phyloP scores from a whole-genome alignment of 1,140 invertebrate species.

The Lordiphosa mommai region DNA sequence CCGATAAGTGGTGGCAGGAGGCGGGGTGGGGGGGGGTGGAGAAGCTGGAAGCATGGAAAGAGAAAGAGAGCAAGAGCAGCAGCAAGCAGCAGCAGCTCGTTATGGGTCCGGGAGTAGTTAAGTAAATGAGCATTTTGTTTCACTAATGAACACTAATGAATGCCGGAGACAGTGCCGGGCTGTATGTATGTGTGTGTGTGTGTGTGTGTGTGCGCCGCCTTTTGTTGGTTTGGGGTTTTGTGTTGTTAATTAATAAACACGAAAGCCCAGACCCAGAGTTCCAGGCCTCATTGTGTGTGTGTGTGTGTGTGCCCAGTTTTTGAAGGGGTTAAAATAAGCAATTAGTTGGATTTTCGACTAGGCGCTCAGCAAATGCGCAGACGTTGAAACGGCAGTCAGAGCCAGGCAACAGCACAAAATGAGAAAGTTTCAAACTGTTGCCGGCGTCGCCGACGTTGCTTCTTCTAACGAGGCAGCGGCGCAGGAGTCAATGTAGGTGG shows the following conservation, averaged over 20 bases:
- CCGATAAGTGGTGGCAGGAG: conserved; percentile 50
- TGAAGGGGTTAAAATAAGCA: conserved; percentile 80
- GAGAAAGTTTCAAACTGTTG: conserved; percentile 75
- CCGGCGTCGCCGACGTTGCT: conserved; percentile 24
- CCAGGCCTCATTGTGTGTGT: conserved; percentile 48
- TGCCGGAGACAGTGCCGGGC: conserved; percentile 72
- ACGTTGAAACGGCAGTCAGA: conserved; percentile 40
- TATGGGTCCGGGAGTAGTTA: conserved; percentile 68
- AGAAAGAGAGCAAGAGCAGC: neutral
- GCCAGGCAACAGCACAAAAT: conserved; percentile 34
- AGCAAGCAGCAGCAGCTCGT: conserved; percentile 40
- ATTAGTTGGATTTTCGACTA: conserved; percentile 80
- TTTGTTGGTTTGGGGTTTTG: conserved; percentile 74
- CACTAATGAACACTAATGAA: conserved; percentile 79
- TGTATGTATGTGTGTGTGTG: conserved; percentile 12
- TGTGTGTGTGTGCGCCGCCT: conserved; percentile 31
- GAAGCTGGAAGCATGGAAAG: conserved; percentile 16
- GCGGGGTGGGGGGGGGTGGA: neutral
- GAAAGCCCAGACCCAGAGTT: conserved; percentile 50
- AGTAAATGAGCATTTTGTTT: conserved; percentile 79
- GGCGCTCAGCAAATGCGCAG: conserved; percentile 73
- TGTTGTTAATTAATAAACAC: conserved; percentile 79
- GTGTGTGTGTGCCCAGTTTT: conserved; percentile 61
- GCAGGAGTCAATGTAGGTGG: conserved; percentile 23
- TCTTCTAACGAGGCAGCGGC: conserved; percentile 45